Base-by-base conservation (phyloP, 1,140 invertebrate species). In the Heliconius hermathena region DNA sequence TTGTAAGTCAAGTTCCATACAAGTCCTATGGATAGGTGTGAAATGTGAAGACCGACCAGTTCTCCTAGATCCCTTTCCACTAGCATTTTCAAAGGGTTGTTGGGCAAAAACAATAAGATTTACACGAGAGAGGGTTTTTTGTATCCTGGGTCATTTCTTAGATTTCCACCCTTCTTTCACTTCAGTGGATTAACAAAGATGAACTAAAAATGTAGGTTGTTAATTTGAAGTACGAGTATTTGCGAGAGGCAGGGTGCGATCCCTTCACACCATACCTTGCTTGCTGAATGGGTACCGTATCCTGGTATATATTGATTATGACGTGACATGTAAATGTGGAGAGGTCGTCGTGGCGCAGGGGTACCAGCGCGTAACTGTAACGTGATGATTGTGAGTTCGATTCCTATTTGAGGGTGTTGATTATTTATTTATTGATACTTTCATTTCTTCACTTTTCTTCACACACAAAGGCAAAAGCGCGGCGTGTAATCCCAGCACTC, bases 171-270 rank as follows among this genome's bases (percentile, higher is more conserved):
- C 60, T 29, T 29, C 11, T 66, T 22, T 66, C 60, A 66, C 60
- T 66, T 66, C 22, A 66, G 60, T 66, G 60, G 60, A 66, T 66
- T 66, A 66, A 66, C 60, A 66, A 66, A 66, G 60, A 66, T 66
- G 60, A 66, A 66, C 60, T 66, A 66, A 66, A 66, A 66, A 66
- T 66, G 60, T 66, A 66, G 60, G 60, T 66, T 66, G 60, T 66
- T 66, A 66, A 66, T 66, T 66, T 29, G 60, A 66, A 66, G 26
- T 66, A 26, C 60, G 1, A 66, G 60, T 60, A 60, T 60, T 60
- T 60, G n/a, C 20, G 9, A 57, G 52, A 11, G 60, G 60, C 60
- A 66, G 60, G 60, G 60, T 9, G n/a, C 54, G n/a, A 22, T 60
- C 60, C 26, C 60, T 66, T 66, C 60, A 66, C 9, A 29, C 11